phyloP scores from a whole-genome alignment of 2,888 invertebrate genomes.

The Ceriagrion tenellum region DNA sequence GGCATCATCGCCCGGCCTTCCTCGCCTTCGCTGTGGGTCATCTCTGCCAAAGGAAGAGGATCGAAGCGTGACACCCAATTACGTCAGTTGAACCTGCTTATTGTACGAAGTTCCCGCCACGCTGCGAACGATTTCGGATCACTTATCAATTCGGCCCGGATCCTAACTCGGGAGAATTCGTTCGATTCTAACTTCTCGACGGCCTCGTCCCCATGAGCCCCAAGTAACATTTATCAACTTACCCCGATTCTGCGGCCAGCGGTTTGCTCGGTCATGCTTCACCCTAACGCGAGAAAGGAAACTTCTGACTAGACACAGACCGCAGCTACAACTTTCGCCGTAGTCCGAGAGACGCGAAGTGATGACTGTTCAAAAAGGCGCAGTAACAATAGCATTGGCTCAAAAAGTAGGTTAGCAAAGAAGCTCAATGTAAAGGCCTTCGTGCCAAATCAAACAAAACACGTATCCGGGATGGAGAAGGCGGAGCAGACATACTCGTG shows the following conservation, averaged over 20 bases:
- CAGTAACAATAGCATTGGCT: neutral
- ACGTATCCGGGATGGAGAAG: neutral
- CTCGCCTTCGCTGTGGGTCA: neutral
- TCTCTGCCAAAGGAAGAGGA: neutral
- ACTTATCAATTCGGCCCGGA: neutral
- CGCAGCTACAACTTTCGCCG: neutral
- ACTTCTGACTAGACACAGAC: neutral
- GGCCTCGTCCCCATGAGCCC: neutral
- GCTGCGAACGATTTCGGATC: neutral
- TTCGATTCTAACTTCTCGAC: neutral
- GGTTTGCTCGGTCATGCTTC: slow-evolving; percentile 28
- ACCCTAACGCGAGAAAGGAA: neutral
- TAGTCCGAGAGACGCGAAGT: neutral
- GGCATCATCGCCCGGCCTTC: neutral
- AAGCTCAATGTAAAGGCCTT: neutral
- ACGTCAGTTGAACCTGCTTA: slow-evolving; percentile 16
- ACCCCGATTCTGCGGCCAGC: neutral
- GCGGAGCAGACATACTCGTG: neutral
- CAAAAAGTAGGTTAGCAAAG: neutral
- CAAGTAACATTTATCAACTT: slow-evolving; percentile 29
- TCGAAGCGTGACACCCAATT: slow-evolving; percentile 17
- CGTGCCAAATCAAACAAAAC: neutral
- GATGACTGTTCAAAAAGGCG: slow-evolving; percentile 18
- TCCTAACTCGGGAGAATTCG: neutral
- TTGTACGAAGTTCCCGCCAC: neutral